A percentile compares a stretch with the other conserved stretches of the same genome.
phyloP scores from a whole-genome alignment of 2,113 vertebrate species.

The Gulo gulo region DNA sequence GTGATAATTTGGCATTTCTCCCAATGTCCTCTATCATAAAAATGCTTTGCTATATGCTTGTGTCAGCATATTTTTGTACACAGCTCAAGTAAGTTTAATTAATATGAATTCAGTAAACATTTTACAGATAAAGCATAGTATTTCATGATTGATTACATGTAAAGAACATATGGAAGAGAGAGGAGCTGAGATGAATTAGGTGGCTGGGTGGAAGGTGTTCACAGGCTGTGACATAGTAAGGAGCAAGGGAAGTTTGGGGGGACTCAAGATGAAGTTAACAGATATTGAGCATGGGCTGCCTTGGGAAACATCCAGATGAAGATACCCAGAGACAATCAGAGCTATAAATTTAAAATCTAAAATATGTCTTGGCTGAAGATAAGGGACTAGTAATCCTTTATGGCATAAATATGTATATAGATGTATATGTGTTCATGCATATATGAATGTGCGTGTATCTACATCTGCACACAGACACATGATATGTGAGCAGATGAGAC shows the following conservation, averaged over 20 bases:
- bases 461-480: not conserved
- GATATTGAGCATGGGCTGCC: not conserved
- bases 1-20: not conserved
- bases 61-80: not conserved
- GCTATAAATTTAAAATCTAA: not conserved
- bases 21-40: not conserved
- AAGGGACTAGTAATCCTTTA: not conserved
- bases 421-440: not conserved
- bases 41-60: not conserved
- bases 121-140: not conserved
- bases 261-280: not conserved
- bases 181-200: not conserved
- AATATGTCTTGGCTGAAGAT: not conserved
- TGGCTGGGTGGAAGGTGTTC: not conserved
- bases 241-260: no score
- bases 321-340: not conserved
- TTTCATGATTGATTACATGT: not conserved
- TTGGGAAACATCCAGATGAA: not conserved
- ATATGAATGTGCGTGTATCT: not conserved
- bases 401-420: not conserved
- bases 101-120: not conserved
- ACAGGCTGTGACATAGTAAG: not conserved
- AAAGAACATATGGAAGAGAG: not conserved
- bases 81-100: not conserved
- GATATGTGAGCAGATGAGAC: not conserved